Evolutionary conservation across 2,888 invertebrate species (phyloP), one percentile per base, ranked within the genome.

Genomic region (Noctua janthe): DNA sequence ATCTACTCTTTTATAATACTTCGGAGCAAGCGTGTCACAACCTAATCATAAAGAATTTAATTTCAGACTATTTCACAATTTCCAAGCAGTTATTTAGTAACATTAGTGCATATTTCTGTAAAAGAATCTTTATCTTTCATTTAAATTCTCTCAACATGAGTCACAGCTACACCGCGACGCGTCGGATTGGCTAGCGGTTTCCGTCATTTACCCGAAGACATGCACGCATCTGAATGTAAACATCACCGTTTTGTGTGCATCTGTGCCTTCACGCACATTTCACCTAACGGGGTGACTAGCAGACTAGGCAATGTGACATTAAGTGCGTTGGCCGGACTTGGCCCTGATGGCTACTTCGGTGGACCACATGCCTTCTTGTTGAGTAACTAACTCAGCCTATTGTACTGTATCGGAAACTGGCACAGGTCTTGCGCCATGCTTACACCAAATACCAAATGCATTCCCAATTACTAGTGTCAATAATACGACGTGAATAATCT

Each of bases 161-260:
- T 84, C 85, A 87, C 66, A 72, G 43, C 72, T 67, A 66, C 23
- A 23, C n/a, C 23, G 71, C 54, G 17, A 39, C 43, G 71, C 35
- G 39, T 85, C 51, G 47, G 59, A 84, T 66, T 74, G 85, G 59
- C 51, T 87, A 84, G 84, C 85, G 87, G 85, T 87, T 85, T 54
- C 69, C 75, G 77, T 76, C 75, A 69, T 84, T 85, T 59, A 35
- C 17, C 51, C 29, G 11, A 77, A 84, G 75, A 72, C 70, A 35
- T 82, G 74, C 71, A 74, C 56, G 76, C 80, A 69, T 51, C 62
- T 79, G n/a, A 72, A 76, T 69, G 80, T 59, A 74, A 84, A 83
- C 59, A 74, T 62, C 62, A 29, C 62, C 51, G 72, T 78, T 77
- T 85, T 59, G 82, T 64, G 67, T 76, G 23, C 71, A 74, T 74